Evolutionary conservation across 2,113 vertebrate genomes (phyloP), one percentile per base, ranked within the genome.

Genomic region (Mungos mungo): DNA sequence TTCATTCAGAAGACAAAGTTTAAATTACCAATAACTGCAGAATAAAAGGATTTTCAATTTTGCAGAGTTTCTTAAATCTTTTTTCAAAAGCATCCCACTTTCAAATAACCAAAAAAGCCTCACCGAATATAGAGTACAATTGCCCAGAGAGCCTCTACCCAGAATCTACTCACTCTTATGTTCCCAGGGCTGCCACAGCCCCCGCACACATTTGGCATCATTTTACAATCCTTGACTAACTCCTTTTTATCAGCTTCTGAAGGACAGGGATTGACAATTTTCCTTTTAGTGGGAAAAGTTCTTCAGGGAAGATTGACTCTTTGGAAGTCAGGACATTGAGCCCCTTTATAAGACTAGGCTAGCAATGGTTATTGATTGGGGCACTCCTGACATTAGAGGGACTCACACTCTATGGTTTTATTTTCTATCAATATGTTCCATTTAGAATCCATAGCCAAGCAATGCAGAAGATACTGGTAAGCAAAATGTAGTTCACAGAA

Each of bases 151-250:
- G 23, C 8, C 16, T 35, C 38, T 14, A 15, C 14, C 33, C 14
- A 19, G 29, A 77, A 52, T 71, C 35, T 12, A 4, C 11, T 63
- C 12, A 13, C 27, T 45, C 25, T 15, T 13, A 5, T 19, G 68
- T 3, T 8, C 47, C 18, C 57, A 7, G 3, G 14, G 11, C 31
- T 80, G 27, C 21, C 5, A 29, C 4, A 1, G 14, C 5, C 9
- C 31, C 18, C 25, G 1, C 12, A n/a, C 63, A 57, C 41, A 0
- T 16, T 31, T 50, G 68, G 14, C n/a, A 54, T 33, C 23, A 4
- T 50, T 72, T 89, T 41, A 60, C 3, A 82, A 4, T 57, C 65
- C 38, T 68, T 35, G 3, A 14, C 54, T 72, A 45, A 18, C 25
- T 54, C 29, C 38, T 50, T 85, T 72, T 19, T 3, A 92, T 13